Percentiles rank a stretch among this genome's conserved stretches.
These are phyloP conservation scores for Gymnarchus niloticus DNA, from an alignment of 2,113 vertebrate species.

Conservation along the genomic window DNA sequence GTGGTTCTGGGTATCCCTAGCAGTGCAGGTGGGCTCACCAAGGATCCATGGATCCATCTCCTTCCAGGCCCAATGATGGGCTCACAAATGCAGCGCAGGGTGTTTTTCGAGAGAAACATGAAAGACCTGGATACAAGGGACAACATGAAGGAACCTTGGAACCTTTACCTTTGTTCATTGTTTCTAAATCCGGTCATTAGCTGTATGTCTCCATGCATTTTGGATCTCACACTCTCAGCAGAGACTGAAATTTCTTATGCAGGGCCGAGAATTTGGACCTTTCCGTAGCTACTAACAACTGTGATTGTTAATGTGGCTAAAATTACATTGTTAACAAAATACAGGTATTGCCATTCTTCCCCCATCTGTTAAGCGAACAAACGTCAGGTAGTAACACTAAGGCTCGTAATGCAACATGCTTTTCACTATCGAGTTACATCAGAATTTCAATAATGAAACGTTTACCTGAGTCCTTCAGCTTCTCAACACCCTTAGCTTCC, in stretches of 20 bases:
- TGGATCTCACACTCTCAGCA: slow-evolving; percentile 46
- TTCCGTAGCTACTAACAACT: background rate
- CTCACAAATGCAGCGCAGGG: slow-evolving; percentile 18
- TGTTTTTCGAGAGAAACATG: background rate
- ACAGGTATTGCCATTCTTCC: background rate
- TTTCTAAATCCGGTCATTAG: background rate
- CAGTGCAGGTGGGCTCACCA: slow-evolving; percentile 36
- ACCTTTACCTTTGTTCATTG: too few relatives aligned
- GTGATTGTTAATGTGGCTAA: background rate
- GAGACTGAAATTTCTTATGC: background rate
- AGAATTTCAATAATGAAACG: background rate
- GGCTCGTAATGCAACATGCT: background rate
- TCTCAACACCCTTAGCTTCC: background rate
- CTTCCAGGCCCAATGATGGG: slow-evolving; percentile 31
- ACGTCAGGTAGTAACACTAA: background rate
- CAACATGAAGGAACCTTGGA: background rate
- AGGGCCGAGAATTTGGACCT: background rate
- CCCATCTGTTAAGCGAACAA: background rate
- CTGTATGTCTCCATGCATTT: slow-evolving; percentile 20
- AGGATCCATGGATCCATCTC: slow-evolving; percentile 25
- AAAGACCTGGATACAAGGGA: background rate
- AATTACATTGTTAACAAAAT: slow-evolving; percentile 5
- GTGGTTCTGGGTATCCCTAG: slow-evolving; percentile 29
- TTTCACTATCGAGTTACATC: background rate
- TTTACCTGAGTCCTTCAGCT: background rate